Conservation (phyloP, 2,113 vertebrate genomes). For the Tragelaphus strepsiceros region DNA sequence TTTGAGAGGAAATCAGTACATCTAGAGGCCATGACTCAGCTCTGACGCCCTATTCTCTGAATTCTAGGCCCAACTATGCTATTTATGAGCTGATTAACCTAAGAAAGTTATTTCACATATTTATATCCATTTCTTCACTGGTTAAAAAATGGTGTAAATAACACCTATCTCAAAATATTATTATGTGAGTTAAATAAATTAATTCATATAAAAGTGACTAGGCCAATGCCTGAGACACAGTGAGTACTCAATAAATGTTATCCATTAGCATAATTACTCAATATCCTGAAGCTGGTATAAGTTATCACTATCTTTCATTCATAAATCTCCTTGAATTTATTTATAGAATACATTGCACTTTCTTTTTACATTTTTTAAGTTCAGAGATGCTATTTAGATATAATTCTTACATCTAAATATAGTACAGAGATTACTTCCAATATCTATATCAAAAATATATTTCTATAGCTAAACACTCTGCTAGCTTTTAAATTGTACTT, state of each 20-base stretch:
- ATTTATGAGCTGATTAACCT: neutral
- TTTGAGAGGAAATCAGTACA: neutral
- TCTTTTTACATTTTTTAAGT: neutral
- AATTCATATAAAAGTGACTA: neutral
- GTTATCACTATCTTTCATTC: neutral
- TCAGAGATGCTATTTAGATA: neutral
- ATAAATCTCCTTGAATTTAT: constrained; percentile 6
- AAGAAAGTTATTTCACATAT: neutral
- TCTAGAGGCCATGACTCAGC: neutral
- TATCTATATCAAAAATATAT: neutral
- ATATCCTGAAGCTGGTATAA: neutral
- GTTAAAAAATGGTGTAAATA: neutral
- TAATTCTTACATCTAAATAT: neutral
- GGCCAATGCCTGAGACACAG: neutral
- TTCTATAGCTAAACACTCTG: neutral
- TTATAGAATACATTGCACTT: neutral
- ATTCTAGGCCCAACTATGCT: neutral
- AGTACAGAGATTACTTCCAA: neutral
- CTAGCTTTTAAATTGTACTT: neutral
- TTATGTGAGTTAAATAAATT: neutral
- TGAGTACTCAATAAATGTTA: neutral
- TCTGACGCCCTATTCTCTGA: neutral
- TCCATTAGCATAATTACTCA: neutral
- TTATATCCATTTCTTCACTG: neutral
- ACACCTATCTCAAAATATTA: neutral